A percentile compares a stretch with the other conserved stretches of the same genome.
Evolutionary conservation across 2,888 invertebrate genomes (phyloP).

Genomic region (Nemapogon koenigi): DNA sequence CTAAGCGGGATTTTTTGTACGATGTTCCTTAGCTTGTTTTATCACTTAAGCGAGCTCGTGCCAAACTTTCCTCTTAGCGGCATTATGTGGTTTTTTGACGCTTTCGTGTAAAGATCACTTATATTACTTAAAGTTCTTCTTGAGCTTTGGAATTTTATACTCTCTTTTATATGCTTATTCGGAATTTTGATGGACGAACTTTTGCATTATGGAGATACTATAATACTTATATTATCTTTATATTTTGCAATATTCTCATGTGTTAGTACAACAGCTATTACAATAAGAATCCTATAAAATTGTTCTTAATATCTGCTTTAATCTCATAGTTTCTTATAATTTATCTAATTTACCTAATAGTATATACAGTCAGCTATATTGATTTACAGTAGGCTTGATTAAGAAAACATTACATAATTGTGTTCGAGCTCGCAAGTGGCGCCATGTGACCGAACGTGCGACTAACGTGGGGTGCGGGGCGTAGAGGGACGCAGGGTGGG

Average conservation of each 20-base stretch:
- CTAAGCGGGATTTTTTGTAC: constrained; percentile 8
- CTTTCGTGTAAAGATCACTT: constrained; percentile 10
- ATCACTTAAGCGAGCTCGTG: constrained; percentile 41
- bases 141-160: background rate
- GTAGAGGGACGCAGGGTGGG: constrained; percentile 29
- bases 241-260: too few relatives aligned
- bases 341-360: too few relatives aligned
- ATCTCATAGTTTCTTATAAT: too few relatives aligned
- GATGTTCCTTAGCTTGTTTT: constrained; percentile 38
- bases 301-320: too few relatives aligned
- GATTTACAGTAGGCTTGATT: constrained; percentile 51
- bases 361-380: too few relatives aligned
- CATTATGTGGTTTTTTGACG: constrained; percentile 26
- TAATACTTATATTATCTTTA: too few relatives aligned
- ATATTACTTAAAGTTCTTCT: background rate
- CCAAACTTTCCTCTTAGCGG: constrained; percentile 30
- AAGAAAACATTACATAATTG: constrained; percentile 63
- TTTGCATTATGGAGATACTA: too few relatives aligned
- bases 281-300: too few relatives aligned
- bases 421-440: constrained; percentile 32
- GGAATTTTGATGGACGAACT: too few relatives aligned
- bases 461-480: constrained; percentile 41
- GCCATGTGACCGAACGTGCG: constrained; percentile 54
- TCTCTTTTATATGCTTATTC: too few relatives aligned
- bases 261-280: too few relatives aligned